Conservation (phyloP, 2,113 vertebrate species). For the Ammodramus savannarum region DNA sequence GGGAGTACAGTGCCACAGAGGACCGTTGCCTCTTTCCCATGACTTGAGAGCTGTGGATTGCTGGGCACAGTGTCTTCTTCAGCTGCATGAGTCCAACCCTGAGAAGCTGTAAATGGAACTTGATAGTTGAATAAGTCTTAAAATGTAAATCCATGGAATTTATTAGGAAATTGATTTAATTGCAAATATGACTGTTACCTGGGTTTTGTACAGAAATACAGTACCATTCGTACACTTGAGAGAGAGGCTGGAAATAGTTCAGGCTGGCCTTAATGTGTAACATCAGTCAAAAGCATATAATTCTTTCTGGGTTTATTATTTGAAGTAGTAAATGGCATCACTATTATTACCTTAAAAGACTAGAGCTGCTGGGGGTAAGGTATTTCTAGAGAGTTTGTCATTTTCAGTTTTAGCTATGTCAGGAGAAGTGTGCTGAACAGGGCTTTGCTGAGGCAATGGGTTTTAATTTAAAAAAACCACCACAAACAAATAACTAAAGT, state of each 20-base stretch:
- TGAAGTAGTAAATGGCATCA: background rate
- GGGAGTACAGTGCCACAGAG: background rate
- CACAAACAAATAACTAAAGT: background rate
- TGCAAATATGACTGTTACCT: background rate
- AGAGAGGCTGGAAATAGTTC: background rate
- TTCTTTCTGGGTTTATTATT: background rate
- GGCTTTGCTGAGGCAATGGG: background rate
- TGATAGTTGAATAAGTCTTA: background rate
- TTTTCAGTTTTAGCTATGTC: background rate
- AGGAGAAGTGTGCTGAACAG: background rate
- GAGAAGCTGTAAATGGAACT: background rate
- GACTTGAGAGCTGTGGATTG: background rate
- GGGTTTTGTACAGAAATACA: background rate
- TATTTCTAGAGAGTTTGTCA: background rate
- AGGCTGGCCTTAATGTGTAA: background rate
- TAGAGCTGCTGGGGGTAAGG: background rate
- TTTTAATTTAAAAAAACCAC: background rate
- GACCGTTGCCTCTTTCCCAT: rapidly evolving
- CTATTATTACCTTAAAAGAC: background rate
- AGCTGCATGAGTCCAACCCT: rapidly evolving
- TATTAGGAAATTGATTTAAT: background rate
- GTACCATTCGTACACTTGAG: background rate
- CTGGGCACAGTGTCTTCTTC: background rate
- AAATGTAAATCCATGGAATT: background rate
- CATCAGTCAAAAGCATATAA: background rate